Evolutionary conservation across 2,888 invertebrate genomes (phyloP).

Genomic region (Phengaris arion): DNA sequence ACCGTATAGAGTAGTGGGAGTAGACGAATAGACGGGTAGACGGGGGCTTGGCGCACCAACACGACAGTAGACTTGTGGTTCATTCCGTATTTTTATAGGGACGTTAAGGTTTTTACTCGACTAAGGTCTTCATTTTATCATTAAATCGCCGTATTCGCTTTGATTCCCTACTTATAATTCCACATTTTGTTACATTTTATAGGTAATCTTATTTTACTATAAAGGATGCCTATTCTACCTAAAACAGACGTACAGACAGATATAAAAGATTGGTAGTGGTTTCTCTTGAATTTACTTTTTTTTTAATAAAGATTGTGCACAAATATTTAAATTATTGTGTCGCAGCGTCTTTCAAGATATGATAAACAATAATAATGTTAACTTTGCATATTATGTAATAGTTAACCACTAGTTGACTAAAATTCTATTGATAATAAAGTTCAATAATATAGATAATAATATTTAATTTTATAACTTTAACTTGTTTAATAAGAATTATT

Average conservation of each 20-base stretch:
- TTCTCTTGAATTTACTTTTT: not conserved
- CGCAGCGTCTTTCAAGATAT: not conserved
- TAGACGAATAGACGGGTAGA: slow-evolving; percentile 40
- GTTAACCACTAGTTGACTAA: slow-evolving; percentile 1
- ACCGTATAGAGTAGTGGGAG: slow-evolving; percentile 56
- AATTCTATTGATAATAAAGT: slow-evolving; percentile 15
- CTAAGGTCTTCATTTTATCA: slow-evolving; percentile 5
- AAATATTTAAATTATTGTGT: not conserved
- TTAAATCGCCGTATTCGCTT: slow-evolving; percentile 5
- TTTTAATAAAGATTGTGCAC: not conserved
- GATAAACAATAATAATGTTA: not conserved
- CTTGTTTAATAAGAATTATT: slow-evolving; percentile 8
- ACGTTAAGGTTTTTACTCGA: slow-evolving; percentile 40
- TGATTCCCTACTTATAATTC: not conserved
- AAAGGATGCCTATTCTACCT: not conserved
- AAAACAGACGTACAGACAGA: not conserved
- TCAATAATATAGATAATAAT: slow-evolving; percentile 17
- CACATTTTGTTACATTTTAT: not conserved
- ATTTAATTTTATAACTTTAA: slow-evolving; percentile 8
- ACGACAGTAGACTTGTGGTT: slow-evolving; percentile 73
- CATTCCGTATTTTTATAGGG: slow-evolving; percentile 54
- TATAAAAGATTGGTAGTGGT: not conserved
- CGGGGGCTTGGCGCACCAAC: slow-evolving; percentile 74
- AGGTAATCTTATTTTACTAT: not conserved
- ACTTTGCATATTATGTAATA: not conserved